Evolutionary conservation across 1,140 invertebrate genomes (phyloP), one percentile per base, ranked within the genome.

Genomic region (Drosophila sturtevanti): DNA sequence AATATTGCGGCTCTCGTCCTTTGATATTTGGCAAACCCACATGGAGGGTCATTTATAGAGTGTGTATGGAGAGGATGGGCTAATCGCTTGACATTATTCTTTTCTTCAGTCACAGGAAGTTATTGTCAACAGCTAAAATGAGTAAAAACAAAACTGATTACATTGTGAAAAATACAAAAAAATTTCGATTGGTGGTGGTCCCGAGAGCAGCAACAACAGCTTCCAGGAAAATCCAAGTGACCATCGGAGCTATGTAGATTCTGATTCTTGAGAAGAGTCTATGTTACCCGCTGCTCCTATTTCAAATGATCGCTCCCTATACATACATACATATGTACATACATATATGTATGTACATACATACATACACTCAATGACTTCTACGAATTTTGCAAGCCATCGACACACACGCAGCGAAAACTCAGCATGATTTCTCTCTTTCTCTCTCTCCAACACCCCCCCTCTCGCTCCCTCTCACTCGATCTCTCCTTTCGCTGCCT

Each of bases 11-110:
- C 41, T 27, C 34, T 16, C 24, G 41, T 74, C 63, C 72, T 77
- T 77, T 77, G 74, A 77, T 77, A 77, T 77, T 76, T 48, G 72
- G 72, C 66, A 77, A 66, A 77, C 74, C 74, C 74, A 76, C 74
- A 34, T 48, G 41, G 41, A 48, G 14, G 16, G 4, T 31, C 27
- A 31, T 31, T 31, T 31, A 6, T 7, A 6, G 12, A 38, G 37
- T 0, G 38, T 4, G 16, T 0, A 11, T 3, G 16, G 41, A 48
- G 41, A 21, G 18, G 41, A 9, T 21, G 16, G 41, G 21, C 41
- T 48, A 48, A 18, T 48, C 16, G 16, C 41, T 21, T 48, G 41
- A 48, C 41, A 48, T 48, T 48, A 48, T 48, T 48, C 60, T 55
- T 58, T 58, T 69, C 76, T 76, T 66, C 76, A 22, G 72, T 59